Evolutionary conservation across 2,888 invertebrate genomes (phyloP).

Genomic region (Ecdyonurus torrentis): DNA sequence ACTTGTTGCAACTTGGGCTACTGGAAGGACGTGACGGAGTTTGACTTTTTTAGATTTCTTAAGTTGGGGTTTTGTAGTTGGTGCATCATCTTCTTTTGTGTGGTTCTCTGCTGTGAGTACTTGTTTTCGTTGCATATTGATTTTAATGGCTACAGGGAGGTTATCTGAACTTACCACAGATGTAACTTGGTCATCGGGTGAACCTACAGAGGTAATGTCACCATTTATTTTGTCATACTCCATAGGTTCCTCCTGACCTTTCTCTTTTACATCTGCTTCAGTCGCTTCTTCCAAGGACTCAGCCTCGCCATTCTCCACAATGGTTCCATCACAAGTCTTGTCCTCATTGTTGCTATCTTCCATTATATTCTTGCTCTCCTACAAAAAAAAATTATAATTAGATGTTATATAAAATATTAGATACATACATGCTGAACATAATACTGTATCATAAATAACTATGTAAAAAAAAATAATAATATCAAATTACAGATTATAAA

Average conservation of each 20-base stretch:
- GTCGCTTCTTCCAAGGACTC: slow-evolving; percentile 4
- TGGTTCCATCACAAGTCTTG: too few relatives aligned
- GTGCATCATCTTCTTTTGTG: not conserved
- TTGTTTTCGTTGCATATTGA: not conserved
- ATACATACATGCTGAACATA: too few relatives aligned
- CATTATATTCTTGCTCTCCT: too few relatives aligned
- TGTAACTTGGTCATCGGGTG: not conserved
- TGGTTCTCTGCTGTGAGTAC: not conserved
- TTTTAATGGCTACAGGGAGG: not conserved
- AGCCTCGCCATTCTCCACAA: not conserved
- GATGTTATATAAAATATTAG: too few relatives aligned
- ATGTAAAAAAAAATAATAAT: too few relatives aligned
- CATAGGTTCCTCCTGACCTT: not conserved
- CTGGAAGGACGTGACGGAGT: not conserved
- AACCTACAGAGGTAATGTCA: not conserved
- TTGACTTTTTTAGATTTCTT: not conserved
- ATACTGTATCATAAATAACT: too few relatives aligned
- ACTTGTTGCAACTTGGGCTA: too few relatives aligned
- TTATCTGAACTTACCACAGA: not conserved
- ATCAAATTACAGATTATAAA: too few relatives aligned
- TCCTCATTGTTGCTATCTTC: too few relatives aligned
- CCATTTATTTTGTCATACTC: not conserved
- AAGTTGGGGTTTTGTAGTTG: not conserved
- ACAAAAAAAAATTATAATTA: too few relatives aligned
- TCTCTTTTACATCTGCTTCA: not conserved